phyloP scores from a whole-genome alignment of 2,113 vertebrate genomes.

The Tilapia sparmanii region DNA sequence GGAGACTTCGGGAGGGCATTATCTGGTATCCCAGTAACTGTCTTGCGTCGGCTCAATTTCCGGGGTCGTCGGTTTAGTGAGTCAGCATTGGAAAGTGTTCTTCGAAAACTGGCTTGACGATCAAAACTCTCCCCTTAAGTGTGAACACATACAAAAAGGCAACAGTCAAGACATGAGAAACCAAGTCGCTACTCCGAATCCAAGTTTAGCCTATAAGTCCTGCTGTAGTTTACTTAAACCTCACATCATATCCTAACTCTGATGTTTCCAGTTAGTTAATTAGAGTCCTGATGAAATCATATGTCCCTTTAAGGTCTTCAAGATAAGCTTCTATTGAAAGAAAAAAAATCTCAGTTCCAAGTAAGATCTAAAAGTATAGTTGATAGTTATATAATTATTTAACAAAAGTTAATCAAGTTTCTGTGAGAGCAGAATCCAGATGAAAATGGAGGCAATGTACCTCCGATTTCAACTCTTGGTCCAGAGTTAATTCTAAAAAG shows the following conservation, averaged over 20 bases:
- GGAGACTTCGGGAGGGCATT: constrained; percentile 75
- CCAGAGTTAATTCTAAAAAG: not conserved
- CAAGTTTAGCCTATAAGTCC: not conserved
- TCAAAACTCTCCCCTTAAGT: constrained; percentile 92
- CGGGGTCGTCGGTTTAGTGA: constrained; percentile 82
- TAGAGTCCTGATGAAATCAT: not conserved
- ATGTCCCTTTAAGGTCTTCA: not conserved
- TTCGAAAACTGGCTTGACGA: constrained; percentile 91
- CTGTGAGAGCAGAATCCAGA: not conserved
- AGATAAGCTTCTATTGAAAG: not conserved
- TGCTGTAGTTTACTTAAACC: not conserved
- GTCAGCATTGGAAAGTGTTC: constrained; percentile 82
- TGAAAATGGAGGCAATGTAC: not conserved
- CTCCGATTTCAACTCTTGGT: not conserved
- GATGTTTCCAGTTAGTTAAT: not conserved
- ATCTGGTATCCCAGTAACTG: constrained; percentile 82
- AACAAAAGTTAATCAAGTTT: not conserved
- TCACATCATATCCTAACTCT: not conserved
- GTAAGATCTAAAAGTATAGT: not conserved
- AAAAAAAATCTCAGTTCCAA: not conserved
- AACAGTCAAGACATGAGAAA: not conserved
- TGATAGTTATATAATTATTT: not conserved
- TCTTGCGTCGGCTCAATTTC: constrained; percentile 87
- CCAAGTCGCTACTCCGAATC: not conserved
- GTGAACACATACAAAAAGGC: constrained; percentile 18